Evolutionary conservation across 2,113 vertebrate genomes (phyloP).

Genomic region (Fregetta grallaria): DNA sequence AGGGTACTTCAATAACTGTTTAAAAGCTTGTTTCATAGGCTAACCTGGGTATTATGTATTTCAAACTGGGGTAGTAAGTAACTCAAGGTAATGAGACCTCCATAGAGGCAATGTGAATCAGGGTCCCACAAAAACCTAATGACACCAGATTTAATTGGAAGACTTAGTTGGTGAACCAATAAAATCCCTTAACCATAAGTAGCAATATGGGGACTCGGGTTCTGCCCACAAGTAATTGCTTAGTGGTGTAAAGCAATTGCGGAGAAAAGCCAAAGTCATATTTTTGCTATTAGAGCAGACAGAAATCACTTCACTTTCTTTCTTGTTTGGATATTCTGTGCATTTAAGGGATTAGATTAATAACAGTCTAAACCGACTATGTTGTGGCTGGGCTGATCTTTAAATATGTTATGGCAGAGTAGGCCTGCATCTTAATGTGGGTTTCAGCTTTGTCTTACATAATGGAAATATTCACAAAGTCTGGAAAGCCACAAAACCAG

Average conservation of each 20-base stretch:
- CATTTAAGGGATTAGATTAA: slow-evolving; percentile 75
- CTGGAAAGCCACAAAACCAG: slow-evolving; percentile 36
- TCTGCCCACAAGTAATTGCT: slow-evolving; percentile 69
- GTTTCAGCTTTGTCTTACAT: slow-evolving; percentile 48
- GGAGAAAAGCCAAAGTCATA: slow-evolving; percentile 58
- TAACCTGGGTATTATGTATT: neutral
- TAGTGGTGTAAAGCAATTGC: slow-evolving; percentile 43
- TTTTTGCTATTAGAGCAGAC: slow-evolving; percentile 67
- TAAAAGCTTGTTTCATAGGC: neutral
- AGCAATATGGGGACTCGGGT: slow-evolving; percentile 38
- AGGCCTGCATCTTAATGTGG: slow-evolving; percentile 57
- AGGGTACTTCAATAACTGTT: neutral
- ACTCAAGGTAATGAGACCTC: slow-evolving; percentile 4
- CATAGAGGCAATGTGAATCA: neutral
- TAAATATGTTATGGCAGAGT: slow-evolving; percentile 64
- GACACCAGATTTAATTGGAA: slow-evolving; percentile 64
- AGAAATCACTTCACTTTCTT: slow-evolving; percentile 63
- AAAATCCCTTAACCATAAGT: slow-evolving; percentile 65
- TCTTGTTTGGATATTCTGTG: slow-evolving; percentile 68
- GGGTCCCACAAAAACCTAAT: neutral
- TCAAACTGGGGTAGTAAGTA: neutral
- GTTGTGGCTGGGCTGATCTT: slow-evolving; percentile 68
- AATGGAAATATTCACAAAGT: neutral
- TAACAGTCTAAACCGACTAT: slow-evolving; percentile 63
- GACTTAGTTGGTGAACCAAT: slow-evolving; percentile 33